Evolutionary conservation across 2,888 invertebrate genomes (phyloP).

Genomic region (Chloromyia formosa): DNA sequence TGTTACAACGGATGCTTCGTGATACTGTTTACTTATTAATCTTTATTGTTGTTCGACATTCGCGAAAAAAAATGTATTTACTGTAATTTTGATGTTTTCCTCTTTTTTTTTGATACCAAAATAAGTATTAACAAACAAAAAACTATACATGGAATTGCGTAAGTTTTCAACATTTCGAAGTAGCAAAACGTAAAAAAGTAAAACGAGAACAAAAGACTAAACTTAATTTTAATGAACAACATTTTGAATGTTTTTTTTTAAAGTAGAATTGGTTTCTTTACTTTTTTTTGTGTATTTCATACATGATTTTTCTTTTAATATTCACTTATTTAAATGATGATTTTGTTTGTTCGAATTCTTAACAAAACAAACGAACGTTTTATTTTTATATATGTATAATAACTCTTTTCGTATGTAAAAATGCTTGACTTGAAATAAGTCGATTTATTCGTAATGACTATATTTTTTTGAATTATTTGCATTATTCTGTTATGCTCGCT

Average conservation of each 20-base stretch:
- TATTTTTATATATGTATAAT: neutral
- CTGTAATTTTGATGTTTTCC: too few species aligned
- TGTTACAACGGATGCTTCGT: too few species aligned
- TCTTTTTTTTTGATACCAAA: too few species aligned
- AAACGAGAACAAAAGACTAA: slow-evolving; percentile 8
- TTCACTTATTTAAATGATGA: neutral
- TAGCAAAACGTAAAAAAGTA: slow-evolving; percentile 2
- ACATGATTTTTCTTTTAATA: neutral
- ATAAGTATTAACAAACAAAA: too few species aligned
- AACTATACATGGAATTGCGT: too few species aligned
- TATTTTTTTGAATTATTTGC: slow-evolving; percentile 24
- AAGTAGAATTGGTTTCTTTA: neutral
- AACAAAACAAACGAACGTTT: slow-evolving; percentile 10
- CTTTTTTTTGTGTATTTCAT: slow-evolving; percentile 16
- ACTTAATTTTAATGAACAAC: slow-evolving; percentile 11
- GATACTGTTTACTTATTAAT: too few species aligned
- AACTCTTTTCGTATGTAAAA: slow-evolving; percentile 17
- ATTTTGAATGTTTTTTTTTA: neutral
- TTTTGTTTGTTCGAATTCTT: neutral
- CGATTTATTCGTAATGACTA: slow-evolving; percentile 43
- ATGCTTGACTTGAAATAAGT: slow-evolving; percentile 30
- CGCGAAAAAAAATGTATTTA: too few species aligned
- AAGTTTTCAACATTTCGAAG: neutral
- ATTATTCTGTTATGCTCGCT: slow-evolving; percentile 36
- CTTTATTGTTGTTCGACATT: too few species aligned